Conservation (phyloP, 2,113 vertebrate genomes). For the Formicarius rufipectus region DNA sequence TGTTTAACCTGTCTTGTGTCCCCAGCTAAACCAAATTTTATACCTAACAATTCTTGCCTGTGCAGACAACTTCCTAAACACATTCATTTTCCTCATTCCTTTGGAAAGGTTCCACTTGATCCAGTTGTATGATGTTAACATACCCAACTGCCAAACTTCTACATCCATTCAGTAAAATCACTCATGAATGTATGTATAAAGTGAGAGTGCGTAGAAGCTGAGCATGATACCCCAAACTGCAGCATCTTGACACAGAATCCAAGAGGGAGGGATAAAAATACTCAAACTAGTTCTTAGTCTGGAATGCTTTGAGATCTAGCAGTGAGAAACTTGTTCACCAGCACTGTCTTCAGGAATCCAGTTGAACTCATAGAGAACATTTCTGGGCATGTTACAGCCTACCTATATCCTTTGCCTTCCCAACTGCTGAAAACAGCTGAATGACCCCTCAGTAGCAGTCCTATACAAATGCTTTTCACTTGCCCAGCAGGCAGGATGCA, state of each 20-base stretch:
- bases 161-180: background rate
- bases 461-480: background rate
- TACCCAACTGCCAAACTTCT: background rate
- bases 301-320: background rate
- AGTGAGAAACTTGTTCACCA: background rate
- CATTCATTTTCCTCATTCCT: background rate
- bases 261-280: background rate
- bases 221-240: background rate
- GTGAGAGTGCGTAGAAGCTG: background rate
- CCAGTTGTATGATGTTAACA: background rate
- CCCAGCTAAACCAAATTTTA: background rate
- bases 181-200: background rate
- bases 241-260: background rate
- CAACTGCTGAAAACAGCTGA: background rate
- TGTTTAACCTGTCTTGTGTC: constrained; percentile 2
- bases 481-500: background rate
- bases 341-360: background rate
- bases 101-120: background rate
- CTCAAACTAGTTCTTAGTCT: background rate
- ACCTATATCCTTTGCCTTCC: background rate
- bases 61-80: background rate
- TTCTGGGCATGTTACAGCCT: background rate
- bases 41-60: background rate
- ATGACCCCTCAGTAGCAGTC: background rate
- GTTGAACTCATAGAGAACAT: background rate